A percentile compares a stretch with the other conserved stretches of the same genome.
These are phyloP conservation scores for Chaetura pelagica DNA, from an alignment of 2,113 vertebrate genomes.

Conservation along the genomic window DNA sequence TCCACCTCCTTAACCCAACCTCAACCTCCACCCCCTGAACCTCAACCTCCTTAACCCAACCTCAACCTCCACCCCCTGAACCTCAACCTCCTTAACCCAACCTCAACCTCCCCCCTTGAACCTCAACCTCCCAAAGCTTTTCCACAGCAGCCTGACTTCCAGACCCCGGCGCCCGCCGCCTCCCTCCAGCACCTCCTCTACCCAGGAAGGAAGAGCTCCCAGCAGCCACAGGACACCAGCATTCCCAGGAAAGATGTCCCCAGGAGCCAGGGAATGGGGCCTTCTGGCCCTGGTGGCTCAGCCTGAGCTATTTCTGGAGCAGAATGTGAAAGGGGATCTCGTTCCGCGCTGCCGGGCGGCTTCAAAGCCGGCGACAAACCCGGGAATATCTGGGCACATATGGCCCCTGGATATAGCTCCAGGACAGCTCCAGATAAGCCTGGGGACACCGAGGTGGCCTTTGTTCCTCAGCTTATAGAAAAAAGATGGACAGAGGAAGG, in stretches of 20 bases:
- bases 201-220: background rate
- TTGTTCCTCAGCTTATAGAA: background rate
- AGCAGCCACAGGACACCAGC: background rate
- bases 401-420: background rate
- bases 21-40: background rate
- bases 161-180: rapidly evolving
- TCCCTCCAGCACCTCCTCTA: background rate
- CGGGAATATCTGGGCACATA: background rate
- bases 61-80: too few species aligned
- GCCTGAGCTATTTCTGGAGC: constrained; percentile 2
- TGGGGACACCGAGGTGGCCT: background rate
- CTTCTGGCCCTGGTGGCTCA: background rate
- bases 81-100: background rate
- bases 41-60: background rate
- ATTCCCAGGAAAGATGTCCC: background rate
- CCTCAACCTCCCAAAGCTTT: rapidly evolving
- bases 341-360: background rate
- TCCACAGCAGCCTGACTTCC: rapidly evolving
- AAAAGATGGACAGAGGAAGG: background rate
- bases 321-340: constrained; percentile 41
- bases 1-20: background rate
- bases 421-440: background rate
- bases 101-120: too few species aligned
- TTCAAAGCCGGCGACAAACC: background rate
- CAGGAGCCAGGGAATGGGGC: background rate